Base-by-base conservation (phyloP, 2,888 invertebrate species). In the Matsumyia berberina region DNA sequence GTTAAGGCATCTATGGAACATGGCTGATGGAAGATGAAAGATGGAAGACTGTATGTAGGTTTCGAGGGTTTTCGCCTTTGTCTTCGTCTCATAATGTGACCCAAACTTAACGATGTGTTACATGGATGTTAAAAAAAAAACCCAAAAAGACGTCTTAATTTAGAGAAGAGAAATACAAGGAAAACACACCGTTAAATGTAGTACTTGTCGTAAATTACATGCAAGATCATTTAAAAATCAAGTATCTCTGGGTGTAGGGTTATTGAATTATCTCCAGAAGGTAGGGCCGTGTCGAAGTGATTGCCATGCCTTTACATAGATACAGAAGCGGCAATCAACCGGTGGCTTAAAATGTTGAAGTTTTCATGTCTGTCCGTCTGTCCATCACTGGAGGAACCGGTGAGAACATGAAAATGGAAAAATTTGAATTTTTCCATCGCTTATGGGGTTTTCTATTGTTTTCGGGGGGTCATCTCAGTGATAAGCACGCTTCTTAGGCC, bases 401-500 rank as follows among this genome's bases (percentile, higher is more conserved):
- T 1, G 24, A 19, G 49, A 64, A 49, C 33, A 62, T 62, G 5
- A 35, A 64, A 62, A 19, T 44, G 8, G 8, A 46, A 62, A 19
- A 66, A 66, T 66, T 66, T 66, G 24, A 49, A 66, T 66, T 66
- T 42, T 66, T 11, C 66, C n/a, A n/a, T n/a, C n/a, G n/a, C n/a
- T n/a, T n/a, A 66, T 24, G 24, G 19, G 66, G 2, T 29, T 66
- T 35, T 35, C 19, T 19, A 46, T 42, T 44, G n/a, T n/a, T 37
- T 24, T 24, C 2, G 24, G 24, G 12, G 33, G 51, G 53, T 39
- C 66, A 29, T 29, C 39, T 9, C 4, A 4, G 29, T 39, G 66
- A 51, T 53, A 15, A 29, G 51, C 51, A 31, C 29, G 39, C 51
- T 35, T 51, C 53, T 67, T n/a, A 29, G 17, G 12, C 11, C 7